A percentile compares a stretch with the other conserved stretches of the same genome.
Conservation (phyloP, 2,113 vertebrate genomes). For the Sinocyclocheilus rhinocerous region DNA sequence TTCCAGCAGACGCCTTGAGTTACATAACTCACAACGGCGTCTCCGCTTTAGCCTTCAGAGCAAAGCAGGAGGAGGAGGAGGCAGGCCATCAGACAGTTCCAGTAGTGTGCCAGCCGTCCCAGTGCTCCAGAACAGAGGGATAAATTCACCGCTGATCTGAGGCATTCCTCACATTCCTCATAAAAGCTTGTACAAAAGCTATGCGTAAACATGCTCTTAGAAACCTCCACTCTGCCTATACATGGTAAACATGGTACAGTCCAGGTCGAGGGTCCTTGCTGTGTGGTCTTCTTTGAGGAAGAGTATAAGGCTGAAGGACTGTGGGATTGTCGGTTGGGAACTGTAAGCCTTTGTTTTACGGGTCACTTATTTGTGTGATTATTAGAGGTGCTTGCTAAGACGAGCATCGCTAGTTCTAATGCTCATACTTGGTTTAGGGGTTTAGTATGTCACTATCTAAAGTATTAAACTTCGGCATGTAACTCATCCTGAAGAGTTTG, state of each 20-base stretch:
- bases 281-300: constrained; percentile 8
- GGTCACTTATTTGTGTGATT: neutral
- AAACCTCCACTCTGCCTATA: constrained; percentile 22
- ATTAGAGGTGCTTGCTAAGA: no score
- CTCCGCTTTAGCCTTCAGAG: neutral
- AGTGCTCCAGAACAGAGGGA: constrained; percentile 2
- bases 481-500: no score
- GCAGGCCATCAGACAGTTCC: neutral
- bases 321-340: neutral
- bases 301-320: neutral
- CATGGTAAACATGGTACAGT: constrained; percentile 33
- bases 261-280: constrained; percentile 2
- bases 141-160: constrained; percentile 30
- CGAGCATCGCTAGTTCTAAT: neutral
- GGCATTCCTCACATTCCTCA: constrained; percentile 67
- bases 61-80: neutral
- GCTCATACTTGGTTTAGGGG: neutral
- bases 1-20: constrained; percentile 40
- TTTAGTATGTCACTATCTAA: no score
- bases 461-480: no score
- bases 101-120: neutral
- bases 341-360: neutral
- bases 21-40: constrained; percentile 48
- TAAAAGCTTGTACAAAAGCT: constrained; percentile 51
- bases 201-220: constrained; percentile 9